Base-by-base conservation (phyloP, 2,797 vertebrate genomes). In the Eidolon dupreanum region DNA sequence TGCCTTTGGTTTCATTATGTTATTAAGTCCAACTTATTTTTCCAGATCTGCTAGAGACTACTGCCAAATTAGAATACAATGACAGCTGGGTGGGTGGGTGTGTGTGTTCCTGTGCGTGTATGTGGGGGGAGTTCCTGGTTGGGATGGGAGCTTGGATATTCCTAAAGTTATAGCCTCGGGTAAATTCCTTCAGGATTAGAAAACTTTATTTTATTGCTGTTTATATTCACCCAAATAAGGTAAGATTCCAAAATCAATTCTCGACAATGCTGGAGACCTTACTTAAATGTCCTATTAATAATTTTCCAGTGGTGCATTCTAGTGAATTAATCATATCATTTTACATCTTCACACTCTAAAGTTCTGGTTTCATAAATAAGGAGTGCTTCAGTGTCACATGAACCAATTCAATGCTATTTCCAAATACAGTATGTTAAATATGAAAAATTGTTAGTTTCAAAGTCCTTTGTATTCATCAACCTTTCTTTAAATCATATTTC, bases 351-450 rank as follows among this genome's bases (percentile, higher is more conserved):
- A 97, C 94, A 97, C 86, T 93, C 96, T 93, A 9, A 96, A 87
- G 51, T 66, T 97, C 82, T 0, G 7, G 93, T 97, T 98, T 99
- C 98, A 98, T 98, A 99, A 99, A 99, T 98, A 99, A 99, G 96
- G 98, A 99, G 98, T 99, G 98, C 98, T 99, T 99, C 99, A 99
- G 96, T 99, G 99, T 99, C 99, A 99, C 98, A 98, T 99, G 98
- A 98, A 99, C 98, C 97, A 98, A 98, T 93, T 98, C 98, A 99
- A 98, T 95, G 98, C 99, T 98, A 99, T 98, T 97, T 98, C 98
- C 98, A 97, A 99, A 99, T 99, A 99, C 98, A 99, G 98, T 98
- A 98, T 98, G 98, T 98, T 98, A 98, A 98, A 99, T 98, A 99
- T 99, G 99, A 99, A 98, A 99, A 93, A 88, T 98, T 99, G 97